Evolutionary conservation across 2,797 vertebrate species (phyloP), one percentile per base, ranked within the genome.

Genomic region (Myotis pilosus): DNA sequence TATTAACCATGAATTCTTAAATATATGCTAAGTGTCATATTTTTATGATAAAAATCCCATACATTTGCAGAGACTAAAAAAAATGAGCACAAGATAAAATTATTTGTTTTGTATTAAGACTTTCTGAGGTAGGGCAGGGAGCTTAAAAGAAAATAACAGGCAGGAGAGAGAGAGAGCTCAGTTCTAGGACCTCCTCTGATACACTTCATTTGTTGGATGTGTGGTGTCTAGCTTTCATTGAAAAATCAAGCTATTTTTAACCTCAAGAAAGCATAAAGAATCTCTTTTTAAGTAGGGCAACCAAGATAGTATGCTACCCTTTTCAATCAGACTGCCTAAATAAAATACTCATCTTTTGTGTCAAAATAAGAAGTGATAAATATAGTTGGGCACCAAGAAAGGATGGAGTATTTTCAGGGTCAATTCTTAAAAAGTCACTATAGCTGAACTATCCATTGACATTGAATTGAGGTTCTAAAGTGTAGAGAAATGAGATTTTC

Each of bases 171-270:
- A 93, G 79, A 75, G 20, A 83, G 28, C 28, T 19, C 15, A 28
- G 30, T 55, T 79, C 49, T 5, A 6, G n/a, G 25, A 19, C 16
- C 47, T 89, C 19, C n/a, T 71, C 8, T n/a, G 19, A n/a, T 53
- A 55, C 3, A 20, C 33, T 85, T 87, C 53, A 41, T 44, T 19
- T 33, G 9, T 71, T 90, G 9, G 33, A 71, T 88, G 16, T 88
- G n/a, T 0, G 6, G 0, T 38, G 33, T 79, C 28, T 68, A 89
- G 30, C 7, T 88, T 74, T 86, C 8, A 28, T 41, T 94, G 68
- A n/a, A 94, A 96, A 94, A 86, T 84, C 36, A 83, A 83, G 20
- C 51, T 95, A 93, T 89, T 96, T 96, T 96, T 96, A 94, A 87
- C 71, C 72, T 72, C 41, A 41, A 92, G 69, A 62, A 94, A 95